Evolutionary conservation across 2,113 vertebrate species (phyloP).

Genomic region (Siphamia tubifer): DNA sequence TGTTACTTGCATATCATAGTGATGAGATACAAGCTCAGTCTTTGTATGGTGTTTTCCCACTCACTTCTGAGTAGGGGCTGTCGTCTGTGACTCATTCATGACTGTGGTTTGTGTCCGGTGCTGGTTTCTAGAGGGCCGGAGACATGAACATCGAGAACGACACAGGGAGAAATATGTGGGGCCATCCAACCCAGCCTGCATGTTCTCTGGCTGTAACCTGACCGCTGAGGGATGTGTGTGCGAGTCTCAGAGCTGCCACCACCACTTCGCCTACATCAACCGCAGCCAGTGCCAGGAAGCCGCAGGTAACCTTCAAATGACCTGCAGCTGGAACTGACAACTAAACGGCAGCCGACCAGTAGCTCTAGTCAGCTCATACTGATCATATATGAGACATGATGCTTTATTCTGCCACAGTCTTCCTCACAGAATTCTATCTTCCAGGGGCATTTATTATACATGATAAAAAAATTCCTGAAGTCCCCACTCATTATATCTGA

Average conservation of each 20-base stretch:
- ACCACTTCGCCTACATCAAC: constrained; percentile 79
- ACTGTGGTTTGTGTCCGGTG: constrained; percentile 24
- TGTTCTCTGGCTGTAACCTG: constrained; percentile 84
- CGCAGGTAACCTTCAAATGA: constrained; percentile 74
- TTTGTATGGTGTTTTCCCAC: constrained; percentile 17
- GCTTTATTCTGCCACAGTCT: not conserved
- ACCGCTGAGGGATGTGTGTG: constrained; percentile 78
- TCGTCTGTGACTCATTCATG: constrained; percentile 59
- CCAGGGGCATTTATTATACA: not conserved
- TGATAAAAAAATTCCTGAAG: constrained; percentile 17
- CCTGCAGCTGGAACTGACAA: constrained; percentile 16
- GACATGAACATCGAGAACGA: constrained; percentile 67
- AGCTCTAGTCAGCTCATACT: not conserved
- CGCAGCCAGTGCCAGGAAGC: constrained; percentile 81
- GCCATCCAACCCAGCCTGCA: constrained; percentile 70
- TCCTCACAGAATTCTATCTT: not conserved
- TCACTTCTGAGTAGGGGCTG: constrained; percentile 30
- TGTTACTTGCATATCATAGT: constrained; percentile 56
- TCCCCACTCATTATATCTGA: constrained; percentile 6
- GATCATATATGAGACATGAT: not conserved
- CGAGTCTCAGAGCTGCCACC: constrained; percentile 79
- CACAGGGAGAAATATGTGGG: constrained; percentile 76
- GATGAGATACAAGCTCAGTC: constrained; percentile 60
- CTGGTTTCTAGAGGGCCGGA: constrained; percentile 64
- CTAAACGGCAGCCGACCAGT: not conserved